phyloP scores from a whole-genome alignment of 1,140 invertebrate genomes.

The Zaprionus vittiger region DNA sequence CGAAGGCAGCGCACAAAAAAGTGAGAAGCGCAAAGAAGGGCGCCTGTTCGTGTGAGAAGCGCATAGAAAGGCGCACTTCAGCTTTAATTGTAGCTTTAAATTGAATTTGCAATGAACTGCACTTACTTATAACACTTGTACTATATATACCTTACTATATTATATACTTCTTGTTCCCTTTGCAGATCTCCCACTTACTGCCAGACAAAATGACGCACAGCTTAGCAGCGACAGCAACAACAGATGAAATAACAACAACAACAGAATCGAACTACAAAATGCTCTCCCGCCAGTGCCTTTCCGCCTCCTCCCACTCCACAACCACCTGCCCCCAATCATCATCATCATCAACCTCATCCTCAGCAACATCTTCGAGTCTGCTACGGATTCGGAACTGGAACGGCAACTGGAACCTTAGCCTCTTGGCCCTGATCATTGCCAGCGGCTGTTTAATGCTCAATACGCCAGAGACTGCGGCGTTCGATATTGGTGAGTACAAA shows the following conservation, averaged over 20 bases:
- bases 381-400: conserved; percentile 35
- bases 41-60: background rate
- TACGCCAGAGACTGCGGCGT: conserved; percentile 60
- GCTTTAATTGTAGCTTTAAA: background rate
- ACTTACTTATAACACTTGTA: background rate
- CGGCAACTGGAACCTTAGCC: conserved; percentile 61
- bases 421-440: conserved; percentile 69
- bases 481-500: conserved; percentile 78
- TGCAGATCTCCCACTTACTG: conserved; percentile 70
- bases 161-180: background rate
- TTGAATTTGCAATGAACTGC: background rate
- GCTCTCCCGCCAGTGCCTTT: conserved; percentile 84
- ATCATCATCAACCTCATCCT: conserved; percentile 12
- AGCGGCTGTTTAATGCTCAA: conserved; percentile 69
- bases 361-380: conserved; percentile 19
- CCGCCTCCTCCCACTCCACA: conserved; percentile 45
- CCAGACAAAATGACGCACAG: conserved; percentile 54
- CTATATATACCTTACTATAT: no score
- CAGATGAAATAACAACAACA: conserved; percentile 12
- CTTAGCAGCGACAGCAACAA: conserved; percentile 24
- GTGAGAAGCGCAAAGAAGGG: conserved; percentile 32
- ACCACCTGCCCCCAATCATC: conserved; percentile 34
- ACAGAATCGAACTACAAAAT: conserved; percentile 45
- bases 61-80: conserved; percentile 1
- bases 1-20: conserved; percentile 30